Conservation (phyloP, 2,113 vertebrate genomes). For the Oryzias melastigma region DNA sequence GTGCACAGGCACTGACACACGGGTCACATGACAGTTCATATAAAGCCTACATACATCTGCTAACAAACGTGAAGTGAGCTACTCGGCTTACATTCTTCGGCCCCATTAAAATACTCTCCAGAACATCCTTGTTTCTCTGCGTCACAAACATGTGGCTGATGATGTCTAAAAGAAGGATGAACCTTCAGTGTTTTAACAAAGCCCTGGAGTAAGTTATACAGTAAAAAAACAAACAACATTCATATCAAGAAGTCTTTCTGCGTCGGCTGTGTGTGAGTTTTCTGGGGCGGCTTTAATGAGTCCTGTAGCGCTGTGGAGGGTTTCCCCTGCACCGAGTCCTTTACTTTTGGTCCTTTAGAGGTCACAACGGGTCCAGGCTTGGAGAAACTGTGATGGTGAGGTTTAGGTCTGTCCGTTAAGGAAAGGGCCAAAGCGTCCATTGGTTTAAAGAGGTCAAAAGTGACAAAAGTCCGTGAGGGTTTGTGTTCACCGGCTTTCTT, state of each 20-base stretch:
- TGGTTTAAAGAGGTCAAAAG: constrained; percentile 75
- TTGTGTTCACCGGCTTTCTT: constrained; percentile 68
- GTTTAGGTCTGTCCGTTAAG: constrained; percentile 63
- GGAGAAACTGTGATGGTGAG: constrained; percentile 58
- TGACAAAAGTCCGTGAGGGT: constrained; percentile 67
- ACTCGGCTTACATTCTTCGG: constrained; percentile 73
- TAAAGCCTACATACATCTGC: constrained; percentile 71
- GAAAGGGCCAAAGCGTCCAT: constrained; percentile 65
- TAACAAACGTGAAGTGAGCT: constrained; percentile 70
- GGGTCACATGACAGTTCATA: constrained; percentile 65
- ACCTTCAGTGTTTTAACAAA: constrained; percentile 71
- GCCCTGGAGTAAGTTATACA: constrained; percentile 73
- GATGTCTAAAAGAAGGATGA: constrained; percentile 34
- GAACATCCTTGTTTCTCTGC: constrained; percentile 29
- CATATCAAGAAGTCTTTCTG: constrained; percentile 88
- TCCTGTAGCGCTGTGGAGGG: constrained; percentile 77
- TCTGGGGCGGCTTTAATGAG: constrained; percentile 68
- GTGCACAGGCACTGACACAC: constrained; percentile 73
- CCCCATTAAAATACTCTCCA: constrained; percentile 55
- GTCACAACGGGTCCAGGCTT: constrained; percentile 54
- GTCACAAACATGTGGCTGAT: constrained; percentile 9
- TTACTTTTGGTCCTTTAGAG: constrained; percentile 81
- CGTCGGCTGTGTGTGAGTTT: constrained; percentile 84
- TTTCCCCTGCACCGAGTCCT: constrained; percentile 73
- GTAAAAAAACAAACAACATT: constrained; percentile 79